phyloP scores from a whole-genome alignment of 53 echinoderm and acorn worm species.

The Henricia sp. region DNA sequence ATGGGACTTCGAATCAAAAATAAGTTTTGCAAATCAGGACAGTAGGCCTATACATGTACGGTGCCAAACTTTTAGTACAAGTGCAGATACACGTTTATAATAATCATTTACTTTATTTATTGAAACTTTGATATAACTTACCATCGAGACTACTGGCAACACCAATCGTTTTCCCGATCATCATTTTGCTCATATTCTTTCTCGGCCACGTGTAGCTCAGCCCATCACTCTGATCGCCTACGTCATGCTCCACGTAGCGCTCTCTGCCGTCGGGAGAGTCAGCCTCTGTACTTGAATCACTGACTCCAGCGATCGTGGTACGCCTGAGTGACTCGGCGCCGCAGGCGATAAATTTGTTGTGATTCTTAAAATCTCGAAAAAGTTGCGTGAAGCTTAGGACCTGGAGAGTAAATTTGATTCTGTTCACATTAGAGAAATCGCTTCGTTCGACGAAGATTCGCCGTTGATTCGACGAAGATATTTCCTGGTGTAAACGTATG shows the following conservation, averaged over 20 bases:
- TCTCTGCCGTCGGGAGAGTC: conserved; percentile 47
- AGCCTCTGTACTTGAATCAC: conserved; percentile 50
- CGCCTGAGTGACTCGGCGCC: conserved; percentile 80
- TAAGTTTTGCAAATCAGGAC: no score
- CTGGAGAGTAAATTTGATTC: no score
- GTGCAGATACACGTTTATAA: no score
- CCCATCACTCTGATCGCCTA: conserved; percentile 5
- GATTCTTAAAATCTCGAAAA: conserved; percentile 90
- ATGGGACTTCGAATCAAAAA: no score
- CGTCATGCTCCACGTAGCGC: conserved; percentile 19
- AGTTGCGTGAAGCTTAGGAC: conserved; percentile 93
- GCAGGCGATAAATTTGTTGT: conserved; percentile 92
- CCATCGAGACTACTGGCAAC: conserved; percentile 28
- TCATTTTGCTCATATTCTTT: conserved; percentile 47
- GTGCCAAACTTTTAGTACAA: no score
- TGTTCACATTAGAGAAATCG: no score
- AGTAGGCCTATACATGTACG: no score
- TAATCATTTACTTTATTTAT: no score
- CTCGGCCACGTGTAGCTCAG: conserved; percentile 55
- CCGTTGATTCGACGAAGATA: no score
- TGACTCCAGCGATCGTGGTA: conserved; percentile 65
- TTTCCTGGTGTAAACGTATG: no score
- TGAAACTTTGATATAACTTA: not conserved
- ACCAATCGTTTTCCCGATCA: conserved; percentile 21
- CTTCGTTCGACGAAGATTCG: no score